These are phyloP conservation scores for Metalampra italica DNA, from an alignment of 2,888 invertebrate genomes.

Conservation along the genomic window DNA sequence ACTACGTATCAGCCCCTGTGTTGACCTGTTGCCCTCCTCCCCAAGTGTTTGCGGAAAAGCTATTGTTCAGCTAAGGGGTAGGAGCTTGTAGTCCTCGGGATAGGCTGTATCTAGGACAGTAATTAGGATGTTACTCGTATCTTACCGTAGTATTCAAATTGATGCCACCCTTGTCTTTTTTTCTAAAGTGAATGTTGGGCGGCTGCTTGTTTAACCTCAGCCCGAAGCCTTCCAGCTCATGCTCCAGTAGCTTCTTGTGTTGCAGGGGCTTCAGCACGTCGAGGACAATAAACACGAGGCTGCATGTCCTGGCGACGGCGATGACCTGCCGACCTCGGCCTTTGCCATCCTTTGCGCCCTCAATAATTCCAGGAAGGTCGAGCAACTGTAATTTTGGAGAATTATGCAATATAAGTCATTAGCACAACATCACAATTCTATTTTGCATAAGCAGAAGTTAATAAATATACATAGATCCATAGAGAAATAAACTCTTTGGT, in stretches of 20 bases:
- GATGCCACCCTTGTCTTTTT: slow-evolving; percentile 99
- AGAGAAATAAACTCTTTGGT: too few relatives aligned
- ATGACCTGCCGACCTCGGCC: slow-evolving; percentile 99
- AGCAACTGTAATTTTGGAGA: slow-evolving; percentile 81
- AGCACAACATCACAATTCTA: too few relatives aligned
- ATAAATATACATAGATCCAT: too few relatives aligned
- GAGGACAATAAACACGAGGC: slow-evolving; percentile 97
- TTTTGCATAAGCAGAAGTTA: too few relatives aligned
- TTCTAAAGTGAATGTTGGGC: slow-evolving; percentile 96
- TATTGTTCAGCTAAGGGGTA: too few relatives aligned
- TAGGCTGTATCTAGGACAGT: too few relatives aligned
- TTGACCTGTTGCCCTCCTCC: too few relatives aligned
- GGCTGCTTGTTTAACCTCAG: slow-evolving; percentile 96
- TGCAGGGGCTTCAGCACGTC: slow-evolving; percentile 98
- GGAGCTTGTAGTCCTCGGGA: too few relatives aligned
- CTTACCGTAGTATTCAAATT: slow-evolving; percentile 94
- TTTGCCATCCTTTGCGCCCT: slow-evolving; percentile 99
- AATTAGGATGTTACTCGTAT: too few relatives aligned
- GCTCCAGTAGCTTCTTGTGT: slow-evolving; percentile 97
- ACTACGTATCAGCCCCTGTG: too few relatives aligned
- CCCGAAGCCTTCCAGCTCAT: slow-evolving; percentile 99
- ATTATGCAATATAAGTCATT: not conserved
- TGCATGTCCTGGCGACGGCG: slow-evolving; percentile 98
- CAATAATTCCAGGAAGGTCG: slow-evolving; percentile 99
- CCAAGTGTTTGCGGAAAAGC: too few relatives aligned